These are phyloP conservation scores for Chalcis sispes DNA, from an alignment of 2,888 invertebrate genomes.

Conservation along the genomic window DNA sequence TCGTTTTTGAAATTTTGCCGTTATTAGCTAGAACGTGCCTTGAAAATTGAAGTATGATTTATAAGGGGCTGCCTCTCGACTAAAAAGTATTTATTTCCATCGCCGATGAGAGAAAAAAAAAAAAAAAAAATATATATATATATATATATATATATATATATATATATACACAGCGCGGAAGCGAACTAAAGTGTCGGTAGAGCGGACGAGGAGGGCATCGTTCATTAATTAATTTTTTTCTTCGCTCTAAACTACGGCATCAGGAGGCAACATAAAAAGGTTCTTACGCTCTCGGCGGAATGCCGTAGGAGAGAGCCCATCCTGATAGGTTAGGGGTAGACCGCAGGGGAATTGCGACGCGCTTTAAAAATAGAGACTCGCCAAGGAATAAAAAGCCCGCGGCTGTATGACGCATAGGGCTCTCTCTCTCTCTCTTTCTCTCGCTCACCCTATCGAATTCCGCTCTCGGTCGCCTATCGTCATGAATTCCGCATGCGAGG, in stretches of 20 bases:
- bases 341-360: slow-evolving; percentile 41
- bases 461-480: neutral
- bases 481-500: slow-evolving; percentile 41
- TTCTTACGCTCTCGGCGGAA: neutral
- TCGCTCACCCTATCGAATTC: slow-evolving; percentile 32
- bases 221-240: slow-evolving; percentile 34
- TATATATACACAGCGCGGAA: too few relatives aligned
- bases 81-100: too few relatives aligned
- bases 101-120: too few relatives aligned
- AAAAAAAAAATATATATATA: too few relatives aligned
- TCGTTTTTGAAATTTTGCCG: too few relatives aligned
- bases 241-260: neutral
- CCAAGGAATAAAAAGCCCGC: slow-evolving; percentile 11
- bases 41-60: too few relatives aligned
- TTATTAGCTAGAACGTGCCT: too few relatives aligned
- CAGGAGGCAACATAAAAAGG: slow-evolving; percentile 21
- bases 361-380: slow-evolving; percentile 49
- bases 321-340: neutral
- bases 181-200: too few relatives aligned
- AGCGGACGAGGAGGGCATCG: neutral
- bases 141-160: too few relatives aligned
- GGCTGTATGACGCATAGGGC: too few relatives aligned
- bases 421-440: too few relatives aligned
- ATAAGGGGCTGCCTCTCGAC: too few relatives aligned
- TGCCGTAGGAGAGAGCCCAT: neutral